phyloP scores from a whole-genome alignment of 2,113 vertebrate genomes.

The Panthera uncia region DNA sequence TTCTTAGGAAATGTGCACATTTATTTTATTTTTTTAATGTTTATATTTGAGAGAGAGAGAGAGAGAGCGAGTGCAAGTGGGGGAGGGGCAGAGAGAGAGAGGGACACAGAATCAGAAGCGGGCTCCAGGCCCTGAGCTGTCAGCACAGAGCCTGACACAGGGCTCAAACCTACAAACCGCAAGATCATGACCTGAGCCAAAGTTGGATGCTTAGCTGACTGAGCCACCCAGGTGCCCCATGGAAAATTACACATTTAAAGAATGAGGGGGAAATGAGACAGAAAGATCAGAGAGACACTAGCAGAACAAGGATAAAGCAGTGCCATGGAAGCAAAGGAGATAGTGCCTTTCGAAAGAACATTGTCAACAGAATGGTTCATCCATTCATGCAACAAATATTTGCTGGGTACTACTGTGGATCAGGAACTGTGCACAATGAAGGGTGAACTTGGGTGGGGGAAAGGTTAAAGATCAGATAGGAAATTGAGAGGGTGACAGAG shows the following conservation, averaged over 20 bases:
- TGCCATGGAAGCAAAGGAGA: not conserved
- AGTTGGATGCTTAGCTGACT: too few species aligned
- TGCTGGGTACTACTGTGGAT: not conserved
- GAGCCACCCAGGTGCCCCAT: too few species aligned
- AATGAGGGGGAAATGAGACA: not conserved
- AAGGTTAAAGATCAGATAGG: not conserved
- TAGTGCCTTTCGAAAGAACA: not conserved
- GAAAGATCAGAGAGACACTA: not conserved
- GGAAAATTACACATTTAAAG: constrained; percentile 12
- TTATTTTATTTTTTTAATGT: too few species aligned
- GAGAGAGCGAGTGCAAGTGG: too few species aligned
- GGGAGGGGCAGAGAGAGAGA: too few species aligned
- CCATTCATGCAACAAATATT: not conserved
- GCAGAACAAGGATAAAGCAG: not conserved
- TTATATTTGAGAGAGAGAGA: too few species aligned
- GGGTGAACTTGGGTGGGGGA: not conserved
- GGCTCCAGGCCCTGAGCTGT: too few species aligned
- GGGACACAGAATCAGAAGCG: too few species aligned
- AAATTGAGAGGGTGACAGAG: not conserved
- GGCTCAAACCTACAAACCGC: too few species aligned
- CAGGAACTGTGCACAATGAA: not conserved
- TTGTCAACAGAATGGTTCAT: not conserved
- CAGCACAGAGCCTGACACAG: too few species aligned
- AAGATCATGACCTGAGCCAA: too few species aligned
- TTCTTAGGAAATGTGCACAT: too few species aligned